Evolutionary conservation across 2,797 vertebrate genomes (phyloP).

Genomic region (Triplophysa yarkandensis): DNA sequence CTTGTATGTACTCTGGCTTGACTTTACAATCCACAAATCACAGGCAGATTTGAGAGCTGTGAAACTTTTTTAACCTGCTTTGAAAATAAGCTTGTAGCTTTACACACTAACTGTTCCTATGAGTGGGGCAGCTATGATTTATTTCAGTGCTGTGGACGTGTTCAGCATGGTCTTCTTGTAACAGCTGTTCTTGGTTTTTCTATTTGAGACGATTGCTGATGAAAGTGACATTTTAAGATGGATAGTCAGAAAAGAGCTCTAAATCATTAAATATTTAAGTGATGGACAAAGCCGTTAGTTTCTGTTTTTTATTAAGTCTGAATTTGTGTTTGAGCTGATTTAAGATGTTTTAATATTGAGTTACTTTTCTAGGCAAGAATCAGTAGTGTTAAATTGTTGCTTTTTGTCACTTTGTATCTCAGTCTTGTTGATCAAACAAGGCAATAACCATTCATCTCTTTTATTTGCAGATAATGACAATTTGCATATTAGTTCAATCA

Average conservation of each 20-base stretch:
- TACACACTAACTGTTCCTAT: conserved; percentile 41
- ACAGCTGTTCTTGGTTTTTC: background rate
- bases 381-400: background rate
- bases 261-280: background rate
- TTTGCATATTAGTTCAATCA: background rate
- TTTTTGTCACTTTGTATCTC: background rate
- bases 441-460: background rate
- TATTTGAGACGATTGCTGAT: background rate
- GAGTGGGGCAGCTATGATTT: conserved; percentile 30
- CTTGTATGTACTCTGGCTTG: conserved; percentile 54
- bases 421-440: background rate
- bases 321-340: background rate
- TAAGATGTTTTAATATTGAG: background rate
- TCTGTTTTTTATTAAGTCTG: background rate
- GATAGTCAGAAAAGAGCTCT: background rate
- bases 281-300: background rate
- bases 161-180: conserved; percentile 3
- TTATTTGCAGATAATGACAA: background rate
- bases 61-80: conserved; percentile 51
- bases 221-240: background rate
- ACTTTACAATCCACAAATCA: conserved; percentile 47
- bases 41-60: conserved; percentile 46
- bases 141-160: conserved; percentile 19
- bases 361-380: background rate
- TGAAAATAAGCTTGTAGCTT: conserved; percentile 45